Percentiles rank a stretch among this genome's conserved stretches.
phyloP scores from a whole-genome alignment of 2,888 invertebrate species.

The Chesias legatella region DNA sequence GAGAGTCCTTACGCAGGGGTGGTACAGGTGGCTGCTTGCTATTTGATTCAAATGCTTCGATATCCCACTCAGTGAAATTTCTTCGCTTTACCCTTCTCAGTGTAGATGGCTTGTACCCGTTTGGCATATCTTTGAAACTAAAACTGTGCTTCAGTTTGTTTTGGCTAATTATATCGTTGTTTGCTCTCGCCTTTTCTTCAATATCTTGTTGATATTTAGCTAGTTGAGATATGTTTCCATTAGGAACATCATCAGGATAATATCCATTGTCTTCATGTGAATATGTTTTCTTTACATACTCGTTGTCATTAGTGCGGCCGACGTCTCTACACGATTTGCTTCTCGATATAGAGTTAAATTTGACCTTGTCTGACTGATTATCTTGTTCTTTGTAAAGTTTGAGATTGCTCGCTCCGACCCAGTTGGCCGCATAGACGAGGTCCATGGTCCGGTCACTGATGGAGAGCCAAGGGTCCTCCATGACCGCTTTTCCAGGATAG shows the following conservation, averaged over 20 bases:
- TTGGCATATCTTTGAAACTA: slow-evolving; percentile 81
- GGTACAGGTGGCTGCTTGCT: slow-evolving; percentile 64
- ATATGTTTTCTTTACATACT: slow-evolving; percentile 53
- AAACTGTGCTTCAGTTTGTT: slow-evolving; percentile 77
- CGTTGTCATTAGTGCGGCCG: slow-evolving; percentile 54
- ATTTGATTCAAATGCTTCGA: slow-evolving; percentile 60
- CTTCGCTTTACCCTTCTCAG: slow-evolving; percentile 77
- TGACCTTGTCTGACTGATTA: slow-evolving; percentile 48
- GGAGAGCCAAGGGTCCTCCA: slow-evolving; percentile 86
- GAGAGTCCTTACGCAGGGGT: slow-evolving; percentile 71
- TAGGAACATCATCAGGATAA: slow-evolving; percentile 55
- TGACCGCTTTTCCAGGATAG: slow-evolving; percentile 91
- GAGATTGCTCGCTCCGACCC: slow-evolving; percentile 86
- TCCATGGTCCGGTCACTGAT: slow-evolving; percentile 86
- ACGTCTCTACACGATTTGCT: slow-evolving; percentile 75
- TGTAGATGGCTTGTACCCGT: slow-evolving; percentile 82
- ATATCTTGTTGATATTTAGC: slow-evolving; percentile 83
- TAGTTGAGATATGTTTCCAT: slow-evolving; percentile 74
- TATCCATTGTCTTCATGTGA: slow-evolving; percentile 56
- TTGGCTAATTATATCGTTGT: slow-evolving; percentile 76
- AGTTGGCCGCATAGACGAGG: slow-evolving; percentile 90
- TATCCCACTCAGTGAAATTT: slow-evolving; percentile 81
- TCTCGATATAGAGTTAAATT: slow-evolving; percentile 73
- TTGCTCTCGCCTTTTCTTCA: slow-evolving; percentile 74
- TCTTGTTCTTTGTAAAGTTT: slow-evolving; percentile 64